These are phyloP conservation scores for Mimumesa dahlbomi DNA, from an alignment of 2,888 invertebrate species.

Conservation along the genomic window DNA sequence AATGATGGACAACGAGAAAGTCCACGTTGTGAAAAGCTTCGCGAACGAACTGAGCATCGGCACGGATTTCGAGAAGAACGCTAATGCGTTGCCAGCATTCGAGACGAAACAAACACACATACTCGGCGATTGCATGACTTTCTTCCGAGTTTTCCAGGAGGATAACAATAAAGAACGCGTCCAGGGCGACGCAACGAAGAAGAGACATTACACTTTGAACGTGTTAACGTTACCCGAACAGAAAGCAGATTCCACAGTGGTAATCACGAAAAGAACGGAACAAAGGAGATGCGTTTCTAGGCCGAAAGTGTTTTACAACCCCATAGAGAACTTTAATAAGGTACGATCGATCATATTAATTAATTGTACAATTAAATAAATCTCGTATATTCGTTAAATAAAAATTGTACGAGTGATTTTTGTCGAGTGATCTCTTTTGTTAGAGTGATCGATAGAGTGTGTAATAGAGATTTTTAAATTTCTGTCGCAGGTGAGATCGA, in stretches of 20 bases:
- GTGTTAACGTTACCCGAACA: conserved; percentile 2
- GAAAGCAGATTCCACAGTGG: background rate
- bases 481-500: conserved; percentile 4
- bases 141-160: conserved; percentile 24
- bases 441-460: too few species aligned
- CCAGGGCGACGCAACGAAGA: background rate
- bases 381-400: too few species aligned
- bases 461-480: too few species aligned
- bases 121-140: conserved; percentile 56
- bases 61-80: conserved; percentile 46
- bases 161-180: background rate
- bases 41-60: conserved; percentile 60
- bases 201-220: background rate
- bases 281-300: conserved; percentile 10
- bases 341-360: too few species aligned
- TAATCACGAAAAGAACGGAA: conserved; percentile 21
- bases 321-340: too few species aligned
- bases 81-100: conserved; percentile 45
- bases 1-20: background rate
- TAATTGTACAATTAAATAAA: too few species aligned
- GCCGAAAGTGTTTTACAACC: too few species aligned
- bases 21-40: conserved; percentile 56
- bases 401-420: too few species aligned
- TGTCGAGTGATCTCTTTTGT: too few species aligned
- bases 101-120: conserved; percentile 49